Conservation (phyloP, 2,888 invertebrate genomes). For the Melanotus villosus region DNA sequence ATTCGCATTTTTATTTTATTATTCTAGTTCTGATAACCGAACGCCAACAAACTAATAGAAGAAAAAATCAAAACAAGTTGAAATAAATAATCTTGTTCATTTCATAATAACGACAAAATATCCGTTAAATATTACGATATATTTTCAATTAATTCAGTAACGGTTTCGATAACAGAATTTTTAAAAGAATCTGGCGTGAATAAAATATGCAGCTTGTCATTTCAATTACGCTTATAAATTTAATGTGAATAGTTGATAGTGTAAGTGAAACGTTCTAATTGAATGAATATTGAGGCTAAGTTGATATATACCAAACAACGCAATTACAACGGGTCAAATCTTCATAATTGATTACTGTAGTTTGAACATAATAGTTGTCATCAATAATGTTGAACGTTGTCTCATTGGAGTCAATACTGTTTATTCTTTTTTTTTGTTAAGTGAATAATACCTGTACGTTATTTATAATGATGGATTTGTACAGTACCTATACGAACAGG, state of each 20-base stretch:
- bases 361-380: constrained; percentile 15
- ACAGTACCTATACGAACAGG: no score
- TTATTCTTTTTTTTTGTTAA: neutral
- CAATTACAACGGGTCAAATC: constrained; percentile 26
- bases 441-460: neutral
- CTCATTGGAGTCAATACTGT: constrained; percentile 11
- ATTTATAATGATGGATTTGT: no score
- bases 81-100: no score
- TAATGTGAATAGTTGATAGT: constrained; percentile 13
- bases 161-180: neutral
- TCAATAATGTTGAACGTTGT: constrained; percentile 16
- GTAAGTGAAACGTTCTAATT: constrained; percentile 23
- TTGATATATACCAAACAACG: constrained; percentile 15
- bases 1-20: no score
- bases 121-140: neutral
- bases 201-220: neutral
- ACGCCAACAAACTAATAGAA: no score
- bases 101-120: no score
- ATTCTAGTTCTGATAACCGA: no score
- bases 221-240: constrained; percentile 2
- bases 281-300: constrained; percentile 23
- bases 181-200: neutral
- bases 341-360: constrained; percentile 22
- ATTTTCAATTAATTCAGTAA: neutral
- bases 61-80: no score